Percentiles rank a stretch among this genome's conserved stretches.
phyloP scores from a whole-genome alignment of 2,797 vertebrate genomes.

The Falco naumanni region DNA sequence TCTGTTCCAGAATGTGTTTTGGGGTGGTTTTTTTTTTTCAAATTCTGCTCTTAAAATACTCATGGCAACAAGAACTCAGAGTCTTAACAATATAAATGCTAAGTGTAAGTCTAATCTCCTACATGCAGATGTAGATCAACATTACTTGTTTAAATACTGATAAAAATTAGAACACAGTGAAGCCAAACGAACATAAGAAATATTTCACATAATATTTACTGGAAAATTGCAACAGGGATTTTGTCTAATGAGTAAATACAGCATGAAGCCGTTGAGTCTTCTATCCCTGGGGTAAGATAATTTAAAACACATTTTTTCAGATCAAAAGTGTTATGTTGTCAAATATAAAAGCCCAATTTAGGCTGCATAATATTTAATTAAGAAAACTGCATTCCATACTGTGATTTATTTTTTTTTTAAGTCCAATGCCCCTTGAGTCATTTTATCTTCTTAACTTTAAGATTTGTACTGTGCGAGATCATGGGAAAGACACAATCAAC shows the following conservation, averaged over 20 bases:
- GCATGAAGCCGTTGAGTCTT: constrained; percentile 54
- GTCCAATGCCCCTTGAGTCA: constrained; percentile 60
- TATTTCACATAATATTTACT: constrained; percentile 59
- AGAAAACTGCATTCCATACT: constrained; percentile 44
- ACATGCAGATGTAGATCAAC: constrained; percentile 23
- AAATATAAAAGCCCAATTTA: constrained; percentile 64
- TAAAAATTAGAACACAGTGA: constrained; percentile 52
- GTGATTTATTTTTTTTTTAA: constrained; percentile 64
- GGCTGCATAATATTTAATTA: constrained; percentile 61
- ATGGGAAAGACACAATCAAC: constrained; percentile 56
- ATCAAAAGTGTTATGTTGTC: constrained; percentile 68
- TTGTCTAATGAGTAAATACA: constrained; percentile 62
- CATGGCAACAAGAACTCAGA: neutral
- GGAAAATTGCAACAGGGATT: constrained; percentile 50
- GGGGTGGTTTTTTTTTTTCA: neutral
- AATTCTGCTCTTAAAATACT: constrained; percentile 32
- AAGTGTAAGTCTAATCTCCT: constrained; percentile 30
- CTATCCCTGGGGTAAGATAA: constrained; percentile 55
- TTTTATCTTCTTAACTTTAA: constrained; percentile 58
- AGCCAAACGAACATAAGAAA: constrained; percentile 41
- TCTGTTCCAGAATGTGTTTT: neutral
- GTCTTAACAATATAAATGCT: constrained; percentile 12
- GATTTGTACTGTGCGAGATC: constrained; percentile 26
- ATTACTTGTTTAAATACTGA: constrained; percentile 43
- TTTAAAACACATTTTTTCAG: constrained; percentile 67